Evolutionary conservation across 1,140 invertebrate genomes (phyloP), one percentile per base, ranked within the genome.

Genomic region (Micrasema longulum): DNA sequence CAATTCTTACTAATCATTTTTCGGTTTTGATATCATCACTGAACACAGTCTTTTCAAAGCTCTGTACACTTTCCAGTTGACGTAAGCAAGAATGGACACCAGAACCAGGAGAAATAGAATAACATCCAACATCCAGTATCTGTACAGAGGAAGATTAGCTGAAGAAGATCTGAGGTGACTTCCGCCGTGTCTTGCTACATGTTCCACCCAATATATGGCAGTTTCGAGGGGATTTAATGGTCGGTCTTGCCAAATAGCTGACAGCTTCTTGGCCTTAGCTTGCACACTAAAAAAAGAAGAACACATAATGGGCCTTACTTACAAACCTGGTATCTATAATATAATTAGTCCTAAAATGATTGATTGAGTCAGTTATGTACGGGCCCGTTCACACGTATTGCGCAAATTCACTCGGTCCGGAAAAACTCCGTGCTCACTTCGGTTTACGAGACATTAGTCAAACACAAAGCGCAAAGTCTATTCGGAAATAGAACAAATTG

Each of bases 41-140:
- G 2, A 36, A 57, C 26, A 57, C 14, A 36, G n/a, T 14, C 20
- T 16, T 12, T 16, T 38, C 6, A 57, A 1, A 10, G 36, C 35
- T 1, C 6, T 1, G 18, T n/a, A 57, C 14, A 57, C 16, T 16
- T 5, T 38, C 11, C 10, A 57, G 31, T 57, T 57, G 23, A 63
- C 26, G 20, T 43, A 63, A 11, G 23, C 38, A 12, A 63, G 20
- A n/a, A 63, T 11, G 16, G n/a, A 20, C 26, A 14, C 57, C 5
- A 43, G 18, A 10, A 45, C 2, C 14, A 20, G 10, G 20, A 63
- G 14, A 22, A 63, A 63, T 2, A 38, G 78, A 55, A 89, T 80
- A 10, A 91, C 87, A 80, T 91, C 90, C 16, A 91, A 76, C n/a
- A 90, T 85, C 9, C 87, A 79, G 76, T 89, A 89, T 75, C 88